Base-by-base conservation (phyloP, 53 echinoderm and acorn worm genomes). In the Henricia sp. region DNA sequence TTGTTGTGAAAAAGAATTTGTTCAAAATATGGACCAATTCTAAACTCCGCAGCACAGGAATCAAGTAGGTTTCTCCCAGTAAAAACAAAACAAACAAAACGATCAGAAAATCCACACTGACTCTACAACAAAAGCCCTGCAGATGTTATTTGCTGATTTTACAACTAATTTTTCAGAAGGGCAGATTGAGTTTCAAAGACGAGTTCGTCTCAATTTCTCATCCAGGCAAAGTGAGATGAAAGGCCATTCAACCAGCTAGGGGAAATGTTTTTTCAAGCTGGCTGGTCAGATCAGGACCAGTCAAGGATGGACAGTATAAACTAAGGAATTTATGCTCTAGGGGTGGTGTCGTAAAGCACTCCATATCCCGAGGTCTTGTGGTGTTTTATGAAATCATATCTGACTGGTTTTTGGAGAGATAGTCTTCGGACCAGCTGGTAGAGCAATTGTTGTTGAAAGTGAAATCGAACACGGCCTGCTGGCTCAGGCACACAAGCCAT, bases 251-350 rank as follows among this genome's bases (percentile, higher is more conserved):
- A 67, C 6, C 39, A 38, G n/a, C 56, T 58, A 58, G 38, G 57
- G 59, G 42, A 76, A 40, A 76, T 76, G 59, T 76, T 76, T 76
- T 76, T 59, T 30, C 26, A 57, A 57, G 58, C 34, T 56, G 59
- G 76, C 19, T 26, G 12, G 38, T 24, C 62, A 17, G 62, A 60
- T 32, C 62, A 60, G 30, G n/a, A 73, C 55, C 73, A 32, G 34
- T 36, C 53, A 4, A 16, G 34, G 11, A 23, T n/a, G 37, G 23
- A 24, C 35, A 32, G 33, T 32, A 29, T 1, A 37, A 52, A 52
- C 37, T 36, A 34, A n/a, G 55, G 36, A 73, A 53, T 73, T 33
- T 37, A 73, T 52, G 35, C 26, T n/a, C 30, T 32, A 8, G 35
- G 73, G 32, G 29, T 2, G 73, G 54, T 73, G 73, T 36, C 37